These are phyloP conservation scores for Coelopa pilipes DNA, from an alignment of 2,888 invertebrate genomes.

Conservation along the genomic window DNA sequence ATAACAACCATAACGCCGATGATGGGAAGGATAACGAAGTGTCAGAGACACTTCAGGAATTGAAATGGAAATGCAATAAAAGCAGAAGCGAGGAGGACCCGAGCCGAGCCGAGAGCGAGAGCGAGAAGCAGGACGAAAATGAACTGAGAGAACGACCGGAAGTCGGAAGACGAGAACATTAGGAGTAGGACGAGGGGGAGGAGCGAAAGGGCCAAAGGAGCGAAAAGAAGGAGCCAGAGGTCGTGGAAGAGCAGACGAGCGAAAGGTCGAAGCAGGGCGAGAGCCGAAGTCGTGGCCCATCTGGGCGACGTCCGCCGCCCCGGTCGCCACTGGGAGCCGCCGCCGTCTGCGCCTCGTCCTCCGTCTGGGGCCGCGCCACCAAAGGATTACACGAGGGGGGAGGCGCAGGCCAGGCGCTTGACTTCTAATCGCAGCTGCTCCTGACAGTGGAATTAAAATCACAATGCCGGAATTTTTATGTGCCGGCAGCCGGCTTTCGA, in stretches of 20 bases:
- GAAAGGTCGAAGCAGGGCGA: not conserved
- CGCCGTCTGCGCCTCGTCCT: too few relatives aligned
- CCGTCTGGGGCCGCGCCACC: not conserved
- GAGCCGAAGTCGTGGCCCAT: not conserved
- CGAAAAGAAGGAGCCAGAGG: not conserved
- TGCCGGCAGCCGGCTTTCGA: too few relatives aligned
- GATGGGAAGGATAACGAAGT: constrained; percentile 44
- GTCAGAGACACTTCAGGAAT: constrained; percentile 52
- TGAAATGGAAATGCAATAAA: constrained; percentile 59
- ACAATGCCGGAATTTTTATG: constrained; percentile 29
- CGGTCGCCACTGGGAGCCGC: too few relatives aligned
- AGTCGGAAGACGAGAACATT: not conserved
- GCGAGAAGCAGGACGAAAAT: not conserved
- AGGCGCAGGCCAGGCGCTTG: too few relatives aligned
- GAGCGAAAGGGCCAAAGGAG: not conserved
- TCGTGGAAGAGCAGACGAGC: not conserved
- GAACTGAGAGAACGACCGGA: not conserved
- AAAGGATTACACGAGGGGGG: not conserved
- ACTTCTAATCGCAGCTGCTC: constrained; percentile 14
- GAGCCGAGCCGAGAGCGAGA: too few relatives aligned
- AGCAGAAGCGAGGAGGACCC: too few relatives aligned
- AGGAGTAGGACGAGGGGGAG: not conserved
- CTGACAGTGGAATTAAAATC: constrained; percentile 40
- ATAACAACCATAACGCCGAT: constrained; percentile 11
- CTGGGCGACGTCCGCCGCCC: too few relatives aligned